A percentile compares a stretch with the other conserved stretches of the same genome.
Conservation (phyloP, 1,140 invertebrate genomes). For the Nomia melanderi region DNA sequence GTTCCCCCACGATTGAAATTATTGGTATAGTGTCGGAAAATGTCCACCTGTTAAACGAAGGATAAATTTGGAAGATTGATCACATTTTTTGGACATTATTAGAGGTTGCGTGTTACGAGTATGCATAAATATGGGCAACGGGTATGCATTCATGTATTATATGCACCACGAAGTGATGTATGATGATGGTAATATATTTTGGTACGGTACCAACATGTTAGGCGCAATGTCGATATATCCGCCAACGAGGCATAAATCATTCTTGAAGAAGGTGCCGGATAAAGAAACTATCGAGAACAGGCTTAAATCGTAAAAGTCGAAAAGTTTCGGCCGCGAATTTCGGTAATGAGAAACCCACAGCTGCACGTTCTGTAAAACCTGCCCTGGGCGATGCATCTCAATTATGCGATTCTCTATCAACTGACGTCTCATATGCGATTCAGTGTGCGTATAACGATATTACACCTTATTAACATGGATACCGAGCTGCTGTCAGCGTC, state of each 20-base stretch:
- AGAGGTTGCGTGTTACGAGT: slow-evolving; percentile 6
- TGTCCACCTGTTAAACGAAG: not conserved
- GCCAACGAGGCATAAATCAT: slow-evolving; percentile 45
- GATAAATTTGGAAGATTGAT: slow-evolving; percentile 41
- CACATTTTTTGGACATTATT: slow-evolving; percentile 33
- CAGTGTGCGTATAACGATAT: slow-evolving; percentile 2
- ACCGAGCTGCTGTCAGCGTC: not conserved
- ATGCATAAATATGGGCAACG: slow-evolving; percentile 3
- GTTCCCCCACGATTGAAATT: not conserved
- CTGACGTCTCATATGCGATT: slow-evolving; percentile 3
- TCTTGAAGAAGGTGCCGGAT: slow-evolving; percentile 2
- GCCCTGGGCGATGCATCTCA: slow-evolving; percentile 21
- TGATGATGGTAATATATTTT: slow-evolving; percentile 42
- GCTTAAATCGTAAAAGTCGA: slow-evolving; percentile 4
- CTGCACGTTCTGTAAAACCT: not conserved
- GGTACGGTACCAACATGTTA: slow-evolving; percentile 12
- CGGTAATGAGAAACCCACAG: not conserved
- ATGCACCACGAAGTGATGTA: slow-evolving; percentile 33
- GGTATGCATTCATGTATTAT: slow-evolving; percentile 9
- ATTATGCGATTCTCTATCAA: slow-evolving; percentile 3
- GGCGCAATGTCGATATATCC: slow-evolving; percentile 41
- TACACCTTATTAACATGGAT: slow-evolving; percentile 32
- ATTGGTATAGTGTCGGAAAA: not conserved
- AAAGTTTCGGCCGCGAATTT: slow-evolving; percentile 12
- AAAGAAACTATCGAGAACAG: slow-evolving; percentile 19